Percentiles rank a stretch among this genome's conserved stretches.
phyloP scores from a whole-genome alignment of 1,140 invertebrate species.

The Dendrolimus punctatus region DNA sequence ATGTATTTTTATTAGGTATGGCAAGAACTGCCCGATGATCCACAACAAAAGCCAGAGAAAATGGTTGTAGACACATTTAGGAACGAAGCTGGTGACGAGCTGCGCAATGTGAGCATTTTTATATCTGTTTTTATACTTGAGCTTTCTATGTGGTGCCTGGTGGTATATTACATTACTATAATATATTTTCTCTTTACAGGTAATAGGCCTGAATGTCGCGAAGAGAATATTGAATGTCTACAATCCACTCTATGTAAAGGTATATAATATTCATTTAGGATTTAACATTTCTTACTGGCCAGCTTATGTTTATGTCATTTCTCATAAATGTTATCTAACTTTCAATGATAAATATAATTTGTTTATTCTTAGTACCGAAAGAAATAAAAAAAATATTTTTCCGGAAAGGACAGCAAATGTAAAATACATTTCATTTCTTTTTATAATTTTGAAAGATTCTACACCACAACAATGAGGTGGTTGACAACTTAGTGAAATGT shows the following conservation, averaged over 20 bases:
- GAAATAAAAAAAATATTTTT: too few relatives aligned
- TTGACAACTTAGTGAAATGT: too few relatives aligned
- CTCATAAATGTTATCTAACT: not conserved
- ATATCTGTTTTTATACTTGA: not conserved
- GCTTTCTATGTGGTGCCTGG: not conserved
- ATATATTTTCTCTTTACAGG: constrained; percentile 21
- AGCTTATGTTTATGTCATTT: too few relatives aligned
- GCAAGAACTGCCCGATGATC: constrained; percentile 34
- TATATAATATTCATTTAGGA: constrained; percentile 7
- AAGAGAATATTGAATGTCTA: constrained; percentile 38
- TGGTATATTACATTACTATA: not conserved
- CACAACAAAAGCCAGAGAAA: constrained; percentile 20
- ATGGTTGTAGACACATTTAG: constrained; percentile 27
- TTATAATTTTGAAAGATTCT: too few relatives aligned
- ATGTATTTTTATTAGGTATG: constrained; percentile 27
- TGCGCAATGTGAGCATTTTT: constrained; percentile 33
- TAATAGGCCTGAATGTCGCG: constrained; percentile 44
- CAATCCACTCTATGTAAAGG: constrained; percentile 35
- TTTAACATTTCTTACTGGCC: too few relatives aligned
- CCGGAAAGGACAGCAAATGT: too few relatives aligned
- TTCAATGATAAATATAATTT: too few relatives aligned
- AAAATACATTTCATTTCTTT: too few relatives aligned
- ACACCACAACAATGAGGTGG: too few relatives aligned
- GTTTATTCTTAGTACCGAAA: too few relatives aligned
- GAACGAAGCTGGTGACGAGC: constrained; percentile 32